Base-by-base conservation (phyloP, 2,888 invertebrate species). In the Xestobium rufovillosum region DNA sequence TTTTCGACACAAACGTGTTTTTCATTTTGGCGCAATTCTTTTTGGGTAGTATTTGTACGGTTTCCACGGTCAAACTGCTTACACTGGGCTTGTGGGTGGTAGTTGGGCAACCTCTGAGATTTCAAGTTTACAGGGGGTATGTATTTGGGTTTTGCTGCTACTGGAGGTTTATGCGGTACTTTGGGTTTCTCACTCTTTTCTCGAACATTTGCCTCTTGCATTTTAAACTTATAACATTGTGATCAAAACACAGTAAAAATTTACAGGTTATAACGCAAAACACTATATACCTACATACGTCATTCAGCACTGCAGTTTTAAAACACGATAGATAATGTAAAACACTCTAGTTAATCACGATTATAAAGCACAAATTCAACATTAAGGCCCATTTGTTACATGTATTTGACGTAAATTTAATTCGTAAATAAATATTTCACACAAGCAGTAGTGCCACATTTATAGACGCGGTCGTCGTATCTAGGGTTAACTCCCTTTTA, bases 401-500 rank as follows among this genome's bases (percentile, higher is more conserved):
- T n/a, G 23, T 8, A 8, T 19, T 19, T 19, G n/a, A n/a, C n/a
- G n/a, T n/a, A n/a, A n/a, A n/a, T n/a, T n/a, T 30, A 9, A 31
- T 36, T 36, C 26, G n/a, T 14, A 31, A 36, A 36, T 31, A 17
- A 35, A n/a, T 42, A 30, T 31, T 42, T 45, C 36, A 44, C 44
- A 38, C 41, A 41, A 49, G 46, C 55, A 54, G 52, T 50, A 48
- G 44, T 55, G 46, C 53, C 57, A 58, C 57, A 54, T 55, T 57
- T 52, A 55, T 51, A 52, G 55, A 51, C 60, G 56, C 58, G 59
- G n/a, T 56, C 60, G 60, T 55, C 55, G 55, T 61, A 54, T 62
- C n/a, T 59, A 53, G 60, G 63, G 65, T 63, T 57, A 56, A 64
- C 63, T 63, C 63, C 65, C 63, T 60, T 58, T 45, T 48, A 51